phyloP scores from a whole-genome alignment of 2,113 vertebrate species.

The Protobothrops flavoviridis region DNA sequence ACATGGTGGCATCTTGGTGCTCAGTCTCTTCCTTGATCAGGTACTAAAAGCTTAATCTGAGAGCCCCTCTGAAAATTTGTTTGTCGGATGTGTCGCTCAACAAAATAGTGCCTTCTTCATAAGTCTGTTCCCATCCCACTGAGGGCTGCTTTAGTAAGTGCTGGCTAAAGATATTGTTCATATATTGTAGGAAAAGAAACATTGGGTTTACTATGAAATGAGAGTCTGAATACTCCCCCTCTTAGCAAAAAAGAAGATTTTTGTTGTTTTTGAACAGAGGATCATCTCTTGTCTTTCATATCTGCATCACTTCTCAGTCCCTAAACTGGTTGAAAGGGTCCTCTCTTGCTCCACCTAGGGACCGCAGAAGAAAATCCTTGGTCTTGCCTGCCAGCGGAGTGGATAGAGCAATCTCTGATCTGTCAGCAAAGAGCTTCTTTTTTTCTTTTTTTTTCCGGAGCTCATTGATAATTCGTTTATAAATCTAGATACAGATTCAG shows the following conservation, averaged over 20 bases:
- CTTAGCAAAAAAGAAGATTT: neutral
- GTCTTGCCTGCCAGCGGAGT: neutral
- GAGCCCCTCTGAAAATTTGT: neutral
- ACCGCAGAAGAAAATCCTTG: neutral
- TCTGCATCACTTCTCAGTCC: neutral
- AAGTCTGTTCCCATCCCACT: neutral
- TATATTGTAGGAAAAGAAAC: neutral
- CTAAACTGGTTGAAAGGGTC: neutral
- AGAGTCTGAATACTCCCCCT: neutral
- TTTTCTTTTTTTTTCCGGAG: too few species aligned
- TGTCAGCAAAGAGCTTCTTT: neutral
- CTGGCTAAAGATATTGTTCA: neutral
- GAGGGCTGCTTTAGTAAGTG: neutral
- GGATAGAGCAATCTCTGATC: neutral
- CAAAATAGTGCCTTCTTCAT: neutral
- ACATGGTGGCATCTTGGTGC: neutral
- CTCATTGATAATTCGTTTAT: neutral
- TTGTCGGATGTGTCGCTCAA: too few species aligned
- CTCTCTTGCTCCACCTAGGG: neutral
- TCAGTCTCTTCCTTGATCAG: neutral
- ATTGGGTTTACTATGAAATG: neutral
- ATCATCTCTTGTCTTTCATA: neutral
- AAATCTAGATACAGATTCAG: neutral
- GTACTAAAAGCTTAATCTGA: neutral
- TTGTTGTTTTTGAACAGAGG: neutral